A percentile compares a stretch with the other conserved stretches of the same genome.
Evolutionary conservation across 2,888 invertebrate genomes (phyloP).

Genomic region (Cecidostiba fungosa): DNA sequence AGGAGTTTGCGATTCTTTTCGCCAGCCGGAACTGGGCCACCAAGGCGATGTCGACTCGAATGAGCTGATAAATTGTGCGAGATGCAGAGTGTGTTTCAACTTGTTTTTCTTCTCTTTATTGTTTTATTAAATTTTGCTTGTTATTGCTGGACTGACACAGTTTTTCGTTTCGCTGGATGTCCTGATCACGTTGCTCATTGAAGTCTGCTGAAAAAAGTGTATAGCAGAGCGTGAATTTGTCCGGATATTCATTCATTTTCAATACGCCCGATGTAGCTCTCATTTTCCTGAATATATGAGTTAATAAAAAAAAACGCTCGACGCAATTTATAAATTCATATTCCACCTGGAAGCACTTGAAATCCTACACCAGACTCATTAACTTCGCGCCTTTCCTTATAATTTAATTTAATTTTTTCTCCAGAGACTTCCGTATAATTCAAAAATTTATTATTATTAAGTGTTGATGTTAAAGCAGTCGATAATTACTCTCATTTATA

Average conservation of each 20-base stretch:
- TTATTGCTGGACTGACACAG: background rate
- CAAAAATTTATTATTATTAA: conserved; percentile 34
- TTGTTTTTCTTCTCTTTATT: background rate
- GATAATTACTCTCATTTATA: conserved; percentile 27
- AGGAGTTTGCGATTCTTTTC: background rate
- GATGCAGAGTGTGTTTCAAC: background rate
- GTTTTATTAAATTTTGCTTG: background rate
- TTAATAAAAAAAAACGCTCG: background rate
- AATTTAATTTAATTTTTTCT: background rate
- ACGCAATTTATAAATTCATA: background rate
- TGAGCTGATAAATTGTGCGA: background rate
- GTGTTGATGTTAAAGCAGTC: conserved; percentile 15
- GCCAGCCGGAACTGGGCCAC: conserved; percentile 1
- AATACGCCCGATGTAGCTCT: no score
- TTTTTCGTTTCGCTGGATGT: background rate
- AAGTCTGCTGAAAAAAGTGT: no score
- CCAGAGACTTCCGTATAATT: background rate
- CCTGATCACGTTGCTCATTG: background rate
- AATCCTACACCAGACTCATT: background rate
- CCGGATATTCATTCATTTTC: no score
- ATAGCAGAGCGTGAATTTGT: no score
- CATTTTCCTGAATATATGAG: background rate
- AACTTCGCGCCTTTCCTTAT: background rate
- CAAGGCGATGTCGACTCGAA: background rate
- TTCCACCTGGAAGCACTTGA: background rate